Evolutionary conservation across 2,888 invertebrate species (phyloP).

Genomic region (Cancer borealis): DNA sequence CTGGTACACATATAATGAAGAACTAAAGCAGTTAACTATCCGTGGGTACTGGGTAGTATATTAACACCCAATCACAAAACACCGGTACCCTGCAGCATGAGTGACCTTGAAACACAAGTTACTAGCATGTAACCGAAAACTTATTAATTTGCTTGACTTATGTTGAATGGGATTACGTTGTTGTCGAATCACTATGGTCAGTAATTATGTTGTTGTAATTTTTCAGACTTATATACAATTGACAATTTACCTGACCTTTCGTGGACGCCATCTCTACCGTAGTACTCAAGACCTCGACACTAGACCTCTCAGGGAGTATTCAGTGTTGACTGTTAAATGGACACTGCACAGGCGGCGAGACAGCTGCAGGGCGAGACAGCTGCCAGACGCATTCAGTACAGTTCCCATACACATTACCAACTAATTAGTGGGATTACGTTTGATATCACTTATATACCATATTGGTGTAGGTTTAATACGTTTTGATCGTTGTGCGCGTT

Average conservation of each 20-base stretch:
- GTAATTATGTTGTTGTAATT: not conserved
- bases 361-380: not conserved
- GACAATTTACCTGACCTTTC: conserved; percentile 14
- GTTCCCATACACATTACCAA: too few species aligned
- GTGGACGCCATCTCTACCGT: conserved; percentile 36
- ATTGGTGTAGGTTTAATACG: too few species aligned
- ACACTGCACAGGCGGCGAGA: not conserved
- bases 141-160: too few species aligned
- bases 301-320: not conserved
- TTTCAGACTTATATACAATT: not conserved
- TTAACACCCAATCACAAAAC: not conserved
- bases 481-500: too few species aligned
- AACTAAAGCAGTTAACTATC: too few species aligned
- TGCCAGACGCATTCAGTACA: too few species aligned
- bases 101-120: not conserved
- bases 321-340: not conserved
- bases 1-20: too few species aligned
- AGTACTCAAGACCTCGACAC: not conserved
- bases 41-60: too few species aligned
- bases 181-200: not conserved
- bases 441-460: too few species aligned
- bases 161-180: not conserved
- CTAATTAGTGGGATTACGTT: too few species aligned
- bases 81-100: not conserved
- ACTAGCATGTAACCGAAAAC: not conserved